Conservation (phyloP, 2,888 invertebrate species). For the Coleophora flavipennella region DNA sequence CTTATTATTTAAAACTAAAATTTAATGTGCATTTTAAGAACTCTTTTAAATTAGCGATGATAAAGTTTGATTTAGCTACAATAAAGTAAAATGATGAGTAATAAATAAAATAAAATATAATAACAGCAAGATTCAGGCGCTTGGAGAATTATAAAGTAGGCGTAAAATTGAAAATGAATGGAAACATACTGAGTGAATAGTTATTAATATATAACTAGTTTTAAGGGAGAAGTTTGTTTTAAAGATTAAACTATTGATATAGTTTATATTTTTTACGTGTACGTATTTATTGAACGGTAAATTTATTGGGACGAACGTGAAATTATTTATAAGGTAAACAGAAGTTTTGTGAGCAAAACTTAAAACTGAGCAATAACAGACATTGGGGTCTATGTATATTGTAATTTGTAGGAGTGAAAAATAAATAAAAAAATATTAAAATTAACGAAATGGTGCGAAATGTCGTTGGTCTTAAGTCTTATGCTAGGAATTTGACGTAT, state of each 20-base stretch:
- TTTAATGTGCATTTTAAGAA: conserved; percentile 24
- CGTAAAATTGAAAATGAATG: conserved; percentile 68
- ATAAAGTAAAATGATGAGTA: conserved; percentile 45
- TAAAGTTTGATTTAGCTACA: conserved; percentile 52
- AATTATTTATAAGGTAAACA: conserved; percentile 63
- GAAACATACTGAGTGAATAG: conserved; percentile 68
- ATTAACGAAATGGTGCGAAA: conserved; percentile 68
- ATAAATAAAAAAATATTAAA: conserved; percentile 20
- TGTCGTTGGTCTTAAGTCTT: conserved; percentile 65
- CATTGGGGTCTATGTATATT: conserved; percentile 66
- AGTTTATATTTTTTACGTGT: conserved; percentile 74
- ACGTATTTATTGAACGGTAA: conserved; percentile 73
- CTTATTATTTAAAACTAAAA: conserved; percentile 38
- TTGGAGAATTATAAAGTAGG: conserved; percentile 71
- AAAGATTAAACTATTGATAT: conserved; percentile 74
- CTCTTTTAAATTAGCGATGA: conserved; percentile 45
- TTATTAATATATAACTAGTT: conserved; percentile 71
- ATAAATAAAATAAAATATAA: conserved; percentile 53
- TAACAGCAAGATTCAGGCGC: conserved; percentile 63
- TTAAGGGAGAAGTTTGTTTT: conserved; percentile 68
- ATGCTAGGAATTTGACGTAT: conserved; percentile 50
- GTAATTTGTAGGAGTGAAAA: conserved; percentile 59
- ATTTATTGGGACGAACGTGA: conserved; percentile 70
- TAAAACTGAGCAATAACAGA: conserved; percentile 72
- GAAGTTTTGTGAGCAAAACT: conserved; percentile 69